These are phyloP conservation scores for Aphelenchoides fujianensis DNA, from an alignment of 1,140 invertebrate genomes.

Conservation along the genomic window DNA sequence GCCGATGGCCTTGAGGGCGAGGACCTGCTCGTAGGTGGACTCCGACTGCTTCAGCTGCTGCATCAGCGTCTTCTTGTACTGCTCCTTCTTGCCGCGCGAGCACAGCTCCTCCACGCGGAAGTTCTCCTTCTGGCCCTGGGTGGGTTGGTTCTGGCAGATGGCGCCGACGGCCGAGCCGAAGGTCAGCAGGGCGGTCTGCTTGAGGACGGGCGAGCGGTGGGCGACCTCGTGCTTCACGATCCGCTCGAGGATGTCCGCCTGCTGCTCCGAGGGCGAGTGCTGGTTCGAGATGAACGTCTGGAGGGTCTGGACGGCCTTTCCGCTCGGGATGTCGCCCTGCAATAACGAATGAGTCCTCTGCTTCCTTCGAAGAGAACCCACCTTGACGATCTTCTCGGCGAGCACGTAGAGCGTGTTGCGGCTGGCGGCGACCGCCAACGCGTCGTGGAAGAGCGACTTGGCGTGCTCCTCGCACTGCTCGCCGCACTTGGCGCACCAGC, in stretches of 20 bases:
- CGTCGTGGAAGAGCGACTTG: constrained; percentile 36
- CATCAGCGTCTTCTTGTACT: constrained; percentile 37
- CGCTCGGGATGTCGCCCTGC: constrained; percentile 22
- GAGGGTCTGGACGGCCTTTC: constrained; percentile 33
- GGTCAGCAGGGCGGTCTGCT: constrained; percentile 40
- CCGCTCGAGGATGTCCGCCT: constrained; percentile 20
- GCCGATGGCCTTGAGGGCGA: constrained; percentile 45
- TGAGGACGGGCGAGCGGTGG: constrained; percentile 18
- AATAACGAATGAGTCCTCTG: no score
- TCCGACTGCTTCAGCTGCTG: constrained; percentile 9
- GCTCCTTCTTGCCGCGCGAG: constrained; percentile 33
- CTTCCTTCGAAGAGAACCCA: no score
- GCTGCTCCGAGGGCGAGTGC: constrained; percentile 41
- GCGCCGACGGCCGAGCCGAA: constrained; percentile 39
- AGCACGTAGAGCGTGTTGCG: constrained; percentile 36
- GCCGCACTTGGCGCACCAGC: constrained; percentile 7
- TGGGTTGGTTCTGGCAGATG: constrained; percentile 34
- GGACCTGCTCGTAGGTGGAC: constrained; percentile 41
- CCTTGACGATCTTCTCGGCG: not conserved
- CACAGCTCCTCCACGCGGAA: constrained; percentile 35
- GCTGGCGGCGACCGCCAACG: constrained; percentile 41
- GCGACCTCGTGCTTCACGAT: constrained; percentile 29
- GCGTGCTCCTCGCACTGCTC: constrained; percentile 28
- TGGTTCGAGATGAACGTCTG: constrained; percentile 25
- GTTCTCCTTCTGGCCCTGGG: not conserved